Evolutionary conservation across 2,113 vertebrate species (phyloP), one percentile per base, ranked within the genome.

Genomic region (Muntiacus reevesi): DNA sequence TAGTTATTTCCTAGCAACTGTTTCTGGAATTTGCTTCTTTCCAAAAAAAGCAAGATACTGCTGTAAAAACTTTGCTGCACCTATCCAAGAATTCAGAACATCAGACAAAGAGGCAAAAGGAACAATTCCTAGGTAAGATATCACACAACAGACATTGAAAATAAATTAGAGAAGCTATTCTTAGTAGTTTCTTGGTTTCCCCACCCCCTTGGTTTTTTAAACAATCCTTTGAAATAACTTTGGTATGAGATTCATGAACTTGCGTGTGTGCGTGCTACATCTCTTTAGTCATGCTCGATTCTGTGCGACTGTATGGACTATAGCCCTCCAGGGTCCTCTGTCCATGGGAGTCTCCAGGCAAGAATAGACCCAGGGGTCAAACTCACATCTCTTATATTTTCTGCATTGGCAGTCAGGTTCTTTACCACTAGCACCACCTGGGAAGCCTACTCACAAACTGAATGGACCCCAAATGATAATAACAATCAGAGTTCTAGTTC

Each of bases 181-280:
- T 45, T 57, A 27, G 10, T 62, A 47, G 11, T 6, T 81, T 81
- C 11, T 21, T 71, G 27, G 1, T 30, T 76, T 55, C 47, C 47
- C 47, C 47, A 50, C 47, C 12, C 47, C 47, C 11, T 15, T 71
- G 27, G 1, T 30, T 76, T 55, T 74, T 90, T 36, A 82, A 91
- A 45, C n/a, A 47, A 62, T 3, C 9, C 36, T 36, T 59, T 33
- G 28, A 64, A 94, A 78, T 92, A 85, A 85, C 36, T 40, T 57
- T 67, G 7, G 25, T 10, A 7, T 16, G n/a, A 91, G 60, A 60
- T n/a, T 36, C 45, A 25, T 45, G n/a, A 54, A 87, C 25, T 7
- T 12, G 6, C 0, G 0, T 76, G 71, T 43, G 40, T 76, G 40
- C 2, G 0, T 27, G 40, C 40, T 43, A 43, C 11, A 27, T 43